phyloP scores from a whole-genome alignment of 1,140 invertebrate genomes.

The Cylas formicarius region DNA sequence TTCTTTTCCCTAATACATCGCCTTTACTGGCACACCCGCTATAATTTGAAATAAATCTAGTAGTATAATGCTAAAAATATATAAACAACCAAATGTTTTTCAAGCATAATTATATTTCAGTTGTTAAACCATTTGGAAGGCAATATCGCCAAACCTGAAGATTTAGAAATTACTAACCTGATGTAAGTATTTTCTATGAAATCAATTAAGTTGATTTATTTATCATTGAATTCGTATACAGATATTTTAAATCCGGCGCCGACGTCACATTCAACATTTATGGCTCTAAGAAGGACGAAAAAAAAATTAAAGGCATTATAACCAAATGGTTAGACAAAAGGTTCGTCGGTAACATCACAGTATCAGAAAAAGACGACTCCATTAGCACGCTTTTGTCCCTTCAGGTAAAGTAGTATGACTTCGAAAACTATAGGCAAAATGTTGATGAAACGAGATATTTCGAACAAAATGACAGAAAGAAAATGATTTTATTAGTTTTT shows the following conservation, averaged over 20 bases:
- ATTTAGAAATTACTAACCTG: slow-evolving; percentile 15
- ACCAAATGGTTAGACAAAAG: slow-evolving; percentile 55
- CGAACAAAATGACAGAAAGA: neutral
- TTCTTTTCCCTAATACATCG: no score
- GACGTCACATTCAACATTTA: slow-evolving; percentile 60
- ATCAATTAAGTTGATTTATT: no score
- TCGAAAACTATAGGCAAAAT: no score
- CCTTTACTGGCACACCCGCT: no score
- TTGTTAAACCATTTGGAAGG: slow-evolving; percentile 12
- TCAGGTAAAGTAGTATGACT: no score
- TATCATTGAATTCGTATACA: no score
- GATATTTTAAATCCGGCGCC: slow-evolving; percentile 45
- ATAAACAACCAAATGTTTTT: no score
- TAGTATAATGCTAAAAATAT: no score
- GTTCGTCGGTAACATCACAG: slow-evolving; percentile 53
- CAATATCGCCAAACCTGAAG: slow-evolving; percentile 13
- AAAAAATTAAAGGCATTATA: slow-evolving; percentile 53
- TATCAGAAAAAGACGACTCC: slow-evolving; percentile 42
- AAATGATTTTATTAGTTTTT: no score
- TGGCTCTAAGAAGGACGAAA: slow-evolving; percentile 51
- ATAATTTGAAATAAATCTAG: no score
- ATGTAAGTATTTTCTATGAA: slow-evolving; percentile 23
- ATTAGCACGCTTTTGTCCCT: slow-evolving; percentile 25
- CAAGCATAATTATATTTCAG: slow-evolving; percentile 13
- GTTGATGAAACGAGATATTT: no score